Evolutionary conservation across 2,888 invertebrate genomes (phyloP).

Genomic region (Tetanocera ferruginea): DNA sequence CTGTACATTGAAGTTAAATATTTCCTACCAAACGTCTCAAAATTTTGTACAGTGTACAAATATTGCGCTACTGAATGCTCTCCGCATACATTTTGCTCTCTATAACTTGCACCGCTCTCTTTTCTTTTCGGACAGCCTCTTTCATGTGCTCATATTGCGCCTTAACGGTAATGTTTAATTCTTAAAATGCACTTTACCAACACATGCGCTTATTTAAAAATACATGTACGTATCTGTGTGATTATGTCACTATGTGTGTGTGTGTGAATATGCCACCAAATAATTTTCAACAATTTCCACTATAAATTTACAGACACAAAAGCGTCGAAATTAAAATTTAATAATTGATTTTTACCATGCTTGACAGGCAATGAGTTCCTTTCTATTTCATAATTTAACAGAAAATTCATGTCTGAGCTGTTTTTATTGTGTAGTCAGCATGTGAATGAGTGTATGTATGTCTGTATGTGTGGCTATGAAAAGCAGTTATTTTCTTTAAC

Average conservation of each 20-base stretch:
- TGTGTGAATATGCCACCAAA: not conserved
- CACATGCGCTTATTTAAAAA: constrained; percentile 35
- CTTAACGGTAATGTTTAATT: not conserved
- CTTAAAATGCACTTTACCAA: constrained; percentile 16
- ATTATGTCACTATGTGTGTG: not conserved
- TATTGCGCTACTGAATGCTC: too few species aligned
- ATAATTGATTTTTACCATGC: constrained; percentile 25
- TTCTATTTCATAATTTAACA: not conserved
- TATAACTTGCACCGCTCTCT: not conserved
- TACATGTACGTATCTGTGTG: not conserved
- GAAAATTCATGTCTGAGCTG: not conserved
- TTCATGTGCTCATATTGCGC: not conserved
- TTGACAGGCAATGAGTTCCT: not conserved
- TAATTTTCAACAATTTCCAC: constrained; percentile 4
- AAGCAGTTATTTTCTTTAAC: too few species aligned
- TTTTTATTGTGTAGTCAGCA: too few species aligned
- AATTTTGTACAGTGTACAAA: not conserved
- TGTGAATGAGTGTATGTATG: too few species aligned
- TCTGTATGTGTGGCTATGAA: too few species aligned
- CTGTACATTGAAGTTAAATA: not conserved
- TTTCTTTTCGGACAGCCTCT: not conserved
- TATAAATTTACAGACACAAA: constrained; percentile 18
- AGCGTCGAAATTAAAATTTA: constrained; percentile 32
- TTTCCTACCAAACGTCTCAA: not conserved
- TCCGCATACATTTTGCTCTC: not conserved